Conservation (phyloP, 2,888 invertebrate genomes). For the Erebia ligea region DNA sequence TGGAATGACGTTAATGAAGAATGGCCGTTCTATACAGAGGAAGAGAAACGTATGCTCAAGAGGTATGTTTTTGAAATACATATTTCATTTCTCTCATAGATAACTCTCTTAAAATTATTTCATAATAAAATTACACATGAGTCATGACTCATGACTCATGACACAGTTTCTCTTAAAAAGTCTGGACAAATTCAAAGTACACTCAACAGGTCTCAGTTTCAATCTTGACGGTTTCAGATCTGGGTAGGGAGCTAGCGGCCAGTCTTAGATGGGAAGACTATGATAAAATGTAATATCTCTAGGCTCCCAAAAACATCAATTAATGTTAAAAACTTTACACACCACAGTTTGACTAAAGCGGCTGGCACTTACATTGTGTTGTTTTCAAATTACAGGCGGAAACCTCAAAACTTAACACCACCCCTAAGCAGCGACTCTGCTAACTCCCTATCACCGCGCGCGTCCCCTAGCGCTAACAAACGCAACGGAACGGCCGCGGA, state of each 20-base stretch:
- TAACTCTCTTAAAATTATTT: neutral
- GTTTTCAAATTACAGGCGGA: conserved; percentile 84
- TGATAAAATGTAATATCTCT: no score
- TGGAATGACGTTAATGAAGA: conserved; percentile 97
- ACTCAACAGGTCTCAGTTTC: no score
- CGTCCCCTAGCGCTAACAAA: conserved; percentile 80
- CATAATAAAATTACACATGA: neutral
- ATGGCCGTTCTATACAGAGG: conserved; percentile 97
- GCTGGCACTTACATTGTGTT: neutral
- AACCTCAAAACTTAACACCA: conserved; percentile 95
- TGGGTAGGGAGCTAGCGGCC: no score
- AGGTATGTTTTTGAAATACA: conserved; percentile 79
- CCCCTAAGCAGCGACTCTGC: conserved; percentile 94
- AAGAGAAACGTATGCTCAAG: conserved; percentile 94
- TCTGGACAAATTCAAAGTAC: no score
- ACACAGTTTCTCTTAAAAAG: no score
- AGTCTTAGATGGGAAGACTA: no score
- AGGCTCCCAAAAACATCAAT: no score
- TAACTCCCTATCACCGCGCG: conserved; percentile 91
- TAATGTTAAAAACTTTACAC: no score
- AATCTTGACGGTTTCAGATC: no score
- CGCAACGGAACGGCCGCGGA: conserved; percentile 89
- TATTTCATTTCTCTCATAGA: neutral
- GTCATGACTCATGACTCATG: no score
- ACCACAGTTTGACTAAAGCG: no score